Conservation (phyloP, 1,140 invertebrate genomes). For the Notospermus geniculatus region DNA sequence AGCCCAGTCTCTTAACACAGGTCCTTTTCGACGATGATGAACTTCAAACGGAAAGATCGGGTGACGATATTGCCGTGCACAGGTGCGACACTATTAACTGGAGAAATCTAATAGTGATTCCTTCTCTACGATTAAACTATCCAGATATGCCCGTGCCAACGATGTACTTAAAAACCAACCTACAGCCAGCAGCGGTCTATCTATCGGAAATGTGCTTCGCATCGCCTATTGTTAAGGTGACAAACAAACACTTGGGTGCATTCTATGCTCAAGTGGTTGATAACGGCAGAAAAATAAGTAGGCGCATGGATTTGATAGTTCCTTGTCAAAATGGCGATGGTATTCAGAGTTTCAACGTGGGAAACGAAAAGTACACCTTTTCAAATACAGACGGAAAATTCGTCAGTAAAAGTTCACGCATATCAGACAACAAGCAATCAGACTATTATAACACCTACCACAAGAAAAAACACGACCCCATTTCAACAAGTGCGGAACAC, state of each 20-base stretch:
- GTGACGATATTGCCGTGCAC: slow-evolving; percentile 5
- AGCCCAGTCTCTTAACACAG: slow-evolving; percentile 5
- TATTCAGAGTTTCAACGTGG: slow-evolving; percentile 5
- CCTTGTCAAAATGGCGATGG: slow-evolving; percentile 7
- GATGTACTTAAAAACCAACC: slow-evolving; percentile 9
- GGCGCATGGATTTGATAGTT: neutral
- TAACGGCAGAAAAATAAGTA: slow-evolving; percentile 8
- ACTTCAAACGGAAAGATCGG: neutral
- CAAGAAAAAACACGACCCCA: slow-evolving; percentile 9
- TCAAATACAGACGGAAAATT: slow-evolving; percentile 6
- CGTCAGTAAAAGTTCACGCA: neutral
- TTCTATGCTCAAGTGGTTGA: slow-evolving; percentile 11
- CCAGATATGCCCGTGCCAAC: slow-evolving; percentile 6
- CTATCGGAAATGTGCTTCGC: slow-evolving; percentile 9
- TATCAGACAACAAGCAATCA: slow-evolving; percentile 2
- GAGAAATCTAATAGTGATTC: slow-evolving; percentile 7
- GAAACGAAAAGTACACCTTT: slow-evolving; percentile 9
- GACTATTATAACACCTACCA: slow-evolving; percentile 8
- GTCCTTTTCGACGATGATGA: slow-evolving; percentile 7
- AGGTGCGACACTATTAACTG: slow-evolving; percentile 5
- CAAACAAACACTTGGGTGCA: slow-evolving; percentile 8
- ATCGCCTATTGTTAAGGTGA: slow-evolving; percentile 7
- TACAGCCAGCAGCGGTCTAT: slow-evolving; percentile 6
- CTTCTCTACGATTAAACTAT: slow-evolving; percentile 9
- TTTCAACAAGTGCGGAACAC: slow-evolving; percentile 6